Conservation (phyloP, 2,888 invertebrate genomes). For the Tipula vernalis region DNA sequence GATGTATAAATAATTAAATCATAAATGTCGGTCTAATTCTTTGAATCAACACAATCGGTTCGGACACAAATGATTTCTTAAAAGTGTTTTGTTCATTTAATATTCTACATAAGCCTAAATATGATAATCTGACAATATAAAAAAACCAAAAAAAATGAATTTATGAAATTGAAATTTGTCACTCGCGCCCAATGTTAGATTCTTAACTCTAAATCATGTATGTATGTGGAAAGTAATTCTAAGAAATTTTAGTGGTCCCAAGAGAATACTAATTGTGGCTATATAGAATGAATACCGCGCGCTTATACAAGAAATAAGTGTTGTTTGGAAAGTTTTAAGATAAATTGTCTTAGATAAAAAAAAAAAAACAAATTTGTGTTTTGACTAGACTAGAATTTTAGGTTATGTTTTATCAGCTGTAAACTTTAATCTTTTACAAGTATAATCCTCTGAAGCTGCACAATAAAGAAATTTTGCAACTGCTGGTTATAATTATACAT, state of each 20-base stretch:
- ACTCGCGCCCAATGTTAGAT: background rate
- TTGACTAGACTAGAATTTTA: background rate
- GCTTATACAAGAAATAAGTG: background rate
- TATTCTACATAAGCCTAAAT: background rate
- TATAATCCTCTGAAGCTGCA: background rate
- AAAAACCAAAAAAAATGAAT: background rate
- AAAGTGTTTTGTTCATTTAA: background rate
- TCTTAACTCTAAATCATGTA: background rate
- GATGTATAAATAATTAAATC: background rate
- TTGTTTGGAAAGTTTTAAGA: background rate
- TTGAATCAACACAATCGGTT: background rate
- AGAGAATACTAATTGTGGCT: background rate
- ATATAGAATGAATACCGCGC: background rate
- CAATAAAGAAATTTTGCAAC: background rate
- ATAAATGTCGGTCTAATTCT: background rate
- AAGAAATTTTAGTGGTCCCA: background rate
- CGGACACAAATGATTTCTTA: background rate
- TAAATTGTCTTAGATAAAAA: background rate
- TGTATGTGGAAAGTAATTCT: background rate
- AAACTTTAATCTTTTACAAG: background rate
- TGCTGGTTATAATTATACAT: background rate
- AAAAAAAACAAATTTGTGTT: background rate
- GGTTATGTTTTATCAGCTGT: background rate
- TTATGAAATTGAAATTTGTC: background rate
- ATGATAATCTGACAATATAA: background rate